Evolutionary conservation across 2,797 vertebrate genomes (phyloP).

Genomic region (Phoebastria nigripes): DNA sequence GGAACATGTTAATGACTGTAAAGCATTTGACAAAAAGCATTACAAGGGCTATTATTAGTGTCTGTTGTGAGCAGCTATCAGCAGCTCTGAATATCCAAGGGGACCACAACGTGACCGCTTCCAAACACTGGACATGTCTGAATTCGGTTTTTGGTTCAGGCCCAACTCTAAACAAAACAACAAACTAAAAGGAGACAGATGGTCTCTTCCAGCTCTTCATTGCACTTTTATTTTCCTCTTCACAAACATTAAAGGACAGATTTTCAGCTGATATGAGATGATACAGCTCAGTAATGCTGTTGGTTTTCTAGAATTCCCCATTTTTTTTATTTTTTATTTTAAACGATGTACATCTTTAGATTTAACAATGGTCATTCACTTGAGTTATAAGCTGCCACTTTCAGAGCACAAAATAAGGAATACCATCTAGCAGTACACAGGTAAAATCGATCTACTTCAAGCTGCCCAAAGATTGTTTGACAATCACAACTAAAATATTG

Average conservation of each 20-base stretch:
- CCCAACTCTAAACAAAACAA: neutral
- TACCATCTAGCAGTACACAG: neutral
- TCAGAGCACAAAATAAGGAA: neutral
- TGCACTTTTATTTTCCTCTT: slow-evolving; percentile 9
- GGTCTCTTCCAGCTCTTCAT: neutral
- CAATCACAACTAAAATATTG: neutral
- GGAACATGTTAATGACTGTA: neutral
- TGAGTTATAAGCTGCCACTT: neutral
- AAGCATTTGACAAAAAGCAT: neutral
- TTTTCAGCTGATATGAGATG: neutral
- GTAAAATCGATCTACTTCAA: neutral
- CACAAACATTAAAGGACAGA: neutral
- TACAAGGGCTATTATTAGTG: slow-evolving; percentile 4
- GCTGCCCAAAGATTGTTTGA: neutral
- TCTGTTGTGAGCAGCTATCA: neutral
- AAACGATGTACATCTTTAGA: neutral
- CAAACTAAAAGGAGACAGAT: neutral
- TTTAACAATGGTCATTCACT: neutral
- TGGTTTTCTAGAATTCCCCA: neutral
- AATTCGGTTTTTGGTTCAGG: neutral
- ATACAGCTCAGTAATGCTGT: neutral
- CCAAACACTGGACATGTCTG: neutral
- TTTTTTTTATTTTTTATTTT: neutral
- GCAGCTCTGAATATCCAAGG: neutral
- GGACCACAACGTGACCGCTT: neutral